Evolutionary conservation across 2,113 vertebrate species (phyloP).

Genomic region (Gadus chalcogrammus): DNA sequence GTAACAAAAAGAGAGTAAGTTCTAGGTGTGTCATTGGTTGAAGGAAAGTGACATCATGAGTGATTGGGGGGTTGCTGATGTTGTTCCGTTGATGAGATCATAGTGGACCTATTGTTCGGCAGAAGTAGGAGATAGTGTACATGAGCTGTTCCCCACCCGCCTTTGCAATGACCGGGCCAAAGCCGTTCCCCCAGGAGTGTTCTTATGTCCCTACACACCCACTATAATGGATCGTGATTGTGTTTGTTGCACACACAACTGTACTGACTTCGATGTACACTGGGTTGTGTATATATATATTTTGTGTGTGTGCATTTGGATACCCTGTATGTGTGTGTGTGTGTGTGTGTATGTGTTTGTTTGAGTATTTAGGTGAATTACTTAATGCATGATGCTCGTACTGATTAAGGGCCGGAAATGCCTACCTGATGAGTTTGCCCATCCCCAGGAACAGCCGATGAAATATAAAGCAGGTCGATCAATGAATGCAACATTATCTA

Average conservation of each 20-base stretch:
- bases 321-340: background rate
- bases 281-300: no score
- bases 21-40: no score
- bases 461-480: slow-evolving; percentile 45
- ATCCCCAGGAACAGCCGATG: slow-evolving; percentile 31
- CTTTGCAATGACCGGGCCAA: no score
- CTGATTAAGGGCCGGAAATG: slow-evolving; percentile 38
- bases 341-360: slow-evolving; percentile 17
- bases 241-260: background rate
- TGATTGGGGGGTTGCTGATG: background rate
- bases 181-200: no score
- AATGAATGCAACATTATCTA: slow-evolving; percentile 47
- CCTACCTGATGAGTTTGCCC: background rate
- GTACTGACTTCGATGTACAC: no score
- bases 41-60: slow-evolving; percentile 18
- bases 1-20: no score
- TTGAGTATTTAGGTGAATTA: slow-evolving; percentile 40
- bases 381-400: slow-evolving; percentile 55
- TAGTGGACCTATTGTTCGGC: slow-evolving; percentile 48
- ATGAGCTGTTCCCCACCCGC: no score
- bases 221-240: no score
- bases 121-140: no score
- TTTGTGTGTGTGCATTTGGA: background rate
- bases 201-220: no score
- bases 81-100: slow-evolving; percentile 17